phyloP scores from a whole-genome alignment of 2,113 vertebrate genomes.

The Marmota monax region DNA sequence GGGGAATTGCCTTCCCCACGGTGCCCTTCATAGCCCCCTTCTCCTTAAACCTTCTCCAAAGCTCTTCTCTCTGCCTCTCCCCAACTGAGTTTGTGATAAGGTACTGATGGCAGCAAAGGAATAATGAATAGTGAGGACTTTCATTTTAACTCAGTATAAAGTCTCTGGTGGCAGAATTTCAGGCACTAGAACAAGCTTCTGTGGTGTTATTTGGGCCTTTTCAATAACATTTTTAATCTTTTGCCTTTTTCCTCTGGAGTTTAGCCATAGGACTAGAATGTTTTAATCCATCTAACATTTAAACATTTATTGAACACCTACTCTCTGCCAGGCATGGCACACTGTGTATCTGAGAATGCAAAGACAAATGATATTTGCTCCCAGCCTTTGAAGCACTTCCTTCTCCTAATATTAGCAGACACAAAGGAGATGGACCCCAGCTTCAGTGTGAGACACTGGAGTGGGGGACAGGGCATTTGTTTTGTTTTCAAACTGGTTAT shows the following conservation, averaged over 20 bases:
- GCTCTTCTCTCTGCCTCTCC: neutral
- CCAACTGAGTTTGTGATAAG: neutral
- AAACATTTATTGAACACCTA: neutral
- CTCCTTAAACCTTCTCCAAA: neutral
- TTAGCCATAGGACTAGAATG: neutral
- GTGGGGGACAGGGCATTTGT: neutral
- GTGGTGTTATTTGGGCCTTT: neutral
- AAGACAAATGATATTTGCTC: neutral
- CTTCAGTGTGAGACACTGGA: neutral
- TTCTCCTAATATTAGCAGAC: neutral
- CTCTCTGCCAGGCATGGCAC: neutral
- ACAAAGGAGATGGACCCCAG: neutral
- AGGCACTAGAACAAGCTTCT: neutral
- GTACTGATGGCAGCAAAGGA: neutral
- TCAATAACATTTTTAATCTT: neutral
- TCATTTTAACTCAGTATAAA: too few species aligned
- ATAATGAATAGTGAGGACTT: neutral
- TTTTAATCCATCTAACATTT: neutral
- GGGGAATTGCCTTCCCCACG: neutral
- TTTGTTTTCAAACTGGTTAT: neutral
- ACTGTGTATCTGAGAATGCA: neutral
- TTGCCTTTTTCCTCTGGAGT: neutral
- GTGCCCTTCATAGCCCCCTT: rapidly evolving
- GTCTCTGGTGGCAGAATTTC: neutral
- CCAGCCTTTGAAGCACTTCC: neutral